These are phyloP conservation scores for Cyclophora punctaria DNA, from an alignment of 2,888 invertebrate species.

Conservation along the genomic window DNA sequence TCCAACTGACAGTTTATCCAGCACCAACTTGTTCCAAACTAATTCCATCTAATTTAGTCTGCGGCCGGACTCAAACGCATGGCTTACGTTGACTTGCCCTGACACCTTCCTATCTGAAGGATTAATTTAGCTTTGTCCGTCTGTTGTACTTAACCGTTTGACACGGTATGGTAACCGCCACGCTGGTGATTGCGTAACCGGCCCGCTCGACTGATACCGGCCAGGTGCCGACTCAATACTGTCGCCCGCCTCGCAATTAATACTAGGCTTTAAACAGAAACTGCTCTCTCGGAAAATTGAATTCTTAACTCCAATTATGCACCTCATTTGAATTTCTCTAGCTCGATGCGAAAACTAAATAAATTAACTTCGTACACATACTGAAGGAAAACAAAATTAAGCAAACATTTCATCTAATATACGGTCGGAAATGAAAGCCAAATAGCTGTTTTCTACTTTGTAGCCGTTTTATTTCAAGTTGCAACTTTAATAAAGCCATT, in stretches of 20 bases:
- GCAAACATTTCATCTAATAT: too few relatives aligned
- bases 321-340: neutral
- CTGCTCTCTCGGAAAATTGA: slow-evolving; percentile 1
- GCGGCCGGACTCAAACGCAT: slow-evolving; percentile 29
- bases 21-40: slow-evolving; percentile 43
- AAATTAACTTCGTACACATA: too few relatives aligned
- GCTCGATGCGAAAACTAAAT: too few relatives aligned
- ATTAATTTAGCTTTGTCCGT: slow-evolving; percentile 43
- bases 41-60: slow-evolving; percentile 50
- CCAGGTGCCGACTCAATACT: slow-evolving; percentile 4
- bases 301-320: slow-evolving; percentile 1
- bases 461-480: neutral
- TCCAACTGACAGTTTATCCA: slow-evolving; percentile 40
- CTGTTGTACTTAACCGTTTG: slow-evolving; percentile 26
- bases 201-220: neutral
- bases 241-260: neutral
- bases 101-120: slow-evolving; percentile 40
- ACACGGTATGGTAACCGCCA: slow-evolving; percentile 21
- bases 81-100: slow-evolving; percentile 30
- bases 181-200: slow-evolving; percentile 9
- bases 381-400: too few relatives aligned
- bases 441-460: neutral
- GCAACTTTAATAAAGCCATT: slow-evolving; percentile 17
- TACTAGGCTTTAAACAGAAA: neutral
- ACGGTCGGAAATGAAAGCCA: neutral